Conservation (phyloP, 2,888 invertebrate genomes). For the Tinea pellionella region DNA sequence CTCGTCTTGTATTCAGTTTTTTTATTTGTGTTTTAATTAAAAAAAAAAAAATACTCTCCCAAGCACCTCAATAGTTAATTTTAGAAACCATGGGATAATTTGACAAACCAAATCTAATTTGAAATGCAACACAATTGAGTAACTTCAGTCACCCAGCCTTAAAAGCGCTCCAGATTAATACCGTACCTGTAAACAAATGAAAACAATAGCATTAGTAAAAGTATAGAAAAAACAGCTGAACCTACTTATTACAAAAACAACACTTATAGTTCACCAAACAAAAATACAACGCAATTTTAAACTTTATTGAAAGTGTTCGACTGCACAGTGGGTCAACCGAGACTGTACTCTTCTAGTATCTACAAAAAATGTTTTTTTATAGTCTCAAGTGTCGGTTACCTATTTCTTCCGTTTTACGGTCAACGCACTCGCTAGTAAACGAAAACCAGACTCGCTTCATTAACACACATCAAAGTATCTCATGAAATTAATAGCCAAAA, state of each 20-base stretch:
- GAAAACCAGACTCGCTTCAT: conserved; percentile 36
- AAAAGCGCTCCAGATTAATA: background rate
- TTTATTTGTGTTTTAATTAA: background rate
- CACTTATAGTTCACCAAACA: background rate
- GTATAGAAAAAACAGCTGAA: background rate
- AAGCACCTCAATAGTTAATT: no score
- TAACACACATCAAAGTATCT: conserved; percentile 25
- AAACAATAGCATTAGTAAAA: conserved; percentile 3
- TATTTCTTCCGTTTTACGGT: conserved; percentile 22
- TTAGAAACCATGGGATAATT: background rate
- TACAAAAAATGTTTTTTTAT: background rate
- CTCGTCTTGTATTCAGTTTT: no score
- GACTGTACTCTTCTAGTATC: background rate
- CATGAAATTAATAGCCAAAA: background rate
- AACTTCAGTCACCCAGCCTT: background rate
- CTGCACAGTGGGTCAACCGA: background rate
- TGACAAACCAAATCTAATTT: background rate
- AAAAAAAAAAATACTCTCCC: background rate
- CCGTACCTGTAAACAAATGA: background rate
- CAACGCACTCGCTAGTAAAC: conserved; percentile 29
- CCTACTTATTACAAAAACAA: background rate
- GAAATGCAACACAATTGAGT: background rate
- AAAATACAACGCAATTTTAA: background rate
- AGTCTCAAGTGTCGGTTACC: conserved; percentile 8
- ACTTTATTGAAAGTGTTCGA: background rate